These are phyloP conservation scores for Psittacula cyanocephala DNA, from an alignment of 2,113 vertebrate genomes.

Conservation along the genomic window DNA sequence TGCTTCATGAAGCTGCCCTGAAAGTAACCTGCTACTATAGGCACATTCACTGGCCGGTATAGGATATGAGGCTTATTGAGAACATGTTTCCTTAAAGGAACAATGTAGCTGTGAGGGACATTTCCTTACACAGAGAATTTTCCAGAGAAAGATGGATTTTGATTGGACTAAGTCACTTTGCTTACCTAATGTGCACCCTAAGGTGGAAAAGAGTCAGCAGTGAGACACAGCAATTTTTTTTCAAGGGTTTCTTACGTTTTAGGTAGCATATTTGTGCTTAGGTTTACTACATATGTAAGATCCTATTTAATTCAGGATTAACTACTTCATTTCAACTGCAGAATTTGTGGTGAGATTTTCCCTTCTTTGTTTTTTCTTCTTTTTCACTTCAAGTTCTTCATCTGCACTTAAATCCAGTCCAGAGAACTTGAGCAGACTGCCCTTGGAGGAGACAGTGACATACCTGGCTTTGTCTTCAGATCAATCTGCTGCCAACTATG, in stretches of 20 bases:
- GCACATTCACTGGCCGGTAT: neutral
- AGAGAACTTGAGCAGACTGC: neutral
- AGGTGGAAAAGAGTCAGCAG: neutral
- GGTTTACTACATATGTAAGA: neutral
- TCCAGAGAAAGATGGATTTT: neutral
- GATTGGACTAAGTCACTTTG: neutral
- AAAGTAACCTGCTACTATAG: neutral
- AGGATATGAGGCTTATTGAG: neutral
- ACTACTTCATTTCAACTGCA: neutral
- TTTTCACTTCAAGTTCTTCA: neutral
- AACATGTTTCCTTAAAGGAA: neutral
- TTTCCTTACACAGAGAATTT: neutral
- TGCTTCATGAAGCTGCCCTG: neutral
- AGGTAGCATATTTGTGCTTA: neutral
- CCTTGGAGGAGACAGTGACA: neutral
- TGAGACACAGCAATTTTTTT: neutral
- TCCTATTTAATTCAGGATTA: neutral
- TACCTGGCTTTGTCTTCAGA: neutral
- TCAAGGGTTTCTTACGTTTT: neutral
- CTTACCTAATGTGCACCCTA: neutral
- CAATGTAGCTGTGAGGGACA: neutral
- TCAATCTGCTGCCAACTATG: neutral
- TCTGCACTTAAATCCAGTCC: neutral
- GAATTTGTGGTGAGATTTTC: neutral
- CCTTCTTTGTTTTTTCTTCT: neutral